Percentiles rank a stretch among this genome's conserved stretches.
Evolutionary conservation across 2,888 invertebrate species (phyloP).

Genomic region (Anthophora plumipes): DNA sequence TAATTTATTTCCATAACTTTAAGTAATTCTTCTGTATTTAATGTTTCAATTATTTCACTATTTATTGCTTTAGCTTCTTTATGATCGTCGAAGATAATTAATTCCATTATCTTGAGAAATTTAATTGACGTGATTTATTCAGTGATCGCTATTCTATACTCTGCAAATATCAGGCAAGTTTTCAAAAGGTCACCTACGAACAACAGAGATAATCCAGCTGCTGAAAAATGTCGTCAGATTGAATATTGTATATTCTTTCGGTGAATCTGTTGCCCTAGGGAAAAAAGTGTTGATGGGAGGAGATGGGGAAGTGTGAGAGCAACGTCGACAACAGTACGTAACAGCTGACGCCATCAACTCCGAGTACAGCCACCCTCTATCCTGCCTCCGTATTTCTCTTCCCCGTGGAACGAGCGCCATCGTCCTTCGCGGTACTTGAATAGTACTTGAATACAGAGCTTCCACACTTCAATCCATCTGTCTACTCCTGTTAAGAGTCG

Average conservation of each 20-base stretch:
- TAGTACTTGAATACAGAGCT: conserved; percentile 79
- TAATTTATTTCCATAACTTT: no score
- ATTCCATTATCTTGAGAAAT: no score
- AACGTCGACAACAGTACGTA: conserved; percentile 79
- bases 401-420: conserved; percentile 52
- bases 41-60: no score
- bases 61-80: no score
- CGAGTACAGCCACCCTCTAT: conserved; percentile 68
- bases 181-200: background rate
- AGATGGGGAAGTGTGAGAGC: background rate
- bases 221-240: conserved; percentile 37
- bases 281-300: background rate
- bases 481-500: conserved; percentile 79
- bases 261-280: conserved; percentile 7
- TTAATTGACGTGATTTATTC: no score
- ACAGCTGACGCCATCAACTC: conserved; percentile 83
- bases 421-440: conserved; percentile 69
- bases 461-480: conserved; percentile 82
- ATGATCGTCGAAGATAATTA: no score
- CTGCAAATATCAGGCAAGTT: no score
- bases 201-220: conserved; percentile 54
- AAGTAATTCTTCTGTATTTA: no score
- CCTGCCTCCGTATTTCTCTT: conserved; percentile 49
- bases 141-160: no score
- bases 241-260: conserved; percentile 68